phyloP scores from a whole-genome alignment of 2,113 vertebrate genomes.

The Sinocyclocheilus maitianheensis region DNA sequence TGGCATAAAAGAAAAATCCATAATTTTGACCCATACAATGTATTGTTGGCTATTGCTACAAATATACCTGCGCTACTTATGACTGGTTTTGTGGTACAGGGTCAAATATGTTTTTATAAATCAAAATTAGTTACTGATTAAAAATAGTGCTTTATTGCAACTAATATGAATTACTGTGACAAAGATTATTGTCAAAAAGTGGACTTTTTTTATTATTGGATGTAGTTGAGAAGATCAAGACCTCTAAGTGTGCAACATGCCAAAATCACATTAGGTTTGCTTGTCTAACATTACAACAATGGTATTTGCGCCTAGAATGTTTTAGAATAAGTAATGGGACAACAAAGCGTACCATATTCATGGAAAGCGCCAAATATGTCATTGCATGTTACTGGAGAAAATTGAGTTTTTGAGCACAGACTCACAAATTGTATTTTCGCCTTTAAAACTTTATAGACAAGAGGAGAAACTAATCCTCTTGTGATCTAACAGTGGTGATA shows the following conservation, averaged over 20 bases:
- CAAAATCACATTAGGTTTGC: neutral
- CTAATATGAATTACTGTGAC: neutral
- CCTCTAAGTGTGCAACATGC: neutral
- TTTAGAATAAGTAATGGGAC: neutral
- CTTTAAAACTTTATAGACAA: neutral
- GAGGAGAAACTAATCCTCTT: neutral
- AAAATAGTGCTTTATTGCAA: neutral
- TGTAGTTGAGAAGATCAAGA: neutral
- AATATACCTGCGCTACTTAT: no score
- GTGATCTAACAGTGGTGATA: conserved; percentile 9
- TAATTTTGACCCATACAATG: no score
- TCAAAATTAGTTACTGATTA: neutral
- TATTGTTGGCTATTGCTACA: no score
- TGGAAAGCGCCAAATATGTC: neutral
- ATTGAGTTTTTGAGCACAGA: neutral
- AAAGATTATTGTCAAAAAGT: neutral
- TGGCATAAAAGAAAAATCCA: no score
- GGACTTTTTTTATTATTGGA: no score
- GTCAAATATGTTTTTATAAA: neutral
- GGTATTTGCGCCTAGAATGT: neutral
- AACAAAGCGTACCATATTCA: neutral
- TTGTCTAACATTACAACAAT: neutral
- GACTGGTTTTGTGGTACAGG: no score
- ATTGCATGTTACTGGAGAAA: neutral
- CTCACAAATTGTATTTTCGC: neutral